Conservation (phyloP, 2,797 vertebrate species). For the Chelidonichthys spinosus region DNA sequence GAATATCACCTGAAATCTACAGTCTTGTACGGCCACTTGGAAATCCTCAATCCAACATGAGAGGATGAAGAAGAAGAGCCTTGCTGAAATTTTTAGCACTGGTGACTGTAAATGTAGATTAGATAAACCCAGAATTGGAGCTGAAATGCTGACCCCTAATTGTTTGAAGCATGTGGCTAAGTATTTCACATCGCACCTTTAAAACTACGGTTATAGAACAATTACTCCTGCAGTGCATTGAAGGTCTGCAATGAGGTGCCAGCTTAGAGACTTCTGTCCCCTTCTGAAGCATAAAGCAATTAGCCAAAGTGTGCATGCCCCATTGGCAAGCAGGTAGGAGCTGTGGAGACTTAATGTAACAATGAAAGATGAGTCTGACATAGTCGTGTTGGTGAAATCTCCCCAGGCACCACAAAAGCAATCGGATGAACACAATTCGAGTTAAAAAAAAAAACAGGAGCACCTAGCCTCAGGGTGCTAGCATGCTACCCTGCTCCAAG, state of each 20-base stretch:
- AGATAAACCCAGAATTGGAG: too few relatives aligned
- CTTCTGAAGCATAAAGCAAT: conserved; percentile 20
- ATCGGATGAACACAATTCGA: conserved; percentile 23
- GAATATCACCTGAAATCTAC: too few relatives aligned
- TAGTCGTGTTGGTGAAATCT: conserved; percentile 22
- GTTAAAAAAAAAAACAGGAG: neutral
- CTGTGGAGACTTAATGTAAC: conserved; percentile 32
- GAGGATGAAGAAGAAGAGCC: too few relatives aligned
- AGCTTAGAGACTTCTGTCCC: conserved; percentile 12
- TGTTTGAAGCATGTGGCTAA: too few relatives aligned
- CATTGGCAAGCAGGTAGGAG: conserved; percentile 26
- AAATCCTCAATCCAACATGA: too few relatives aligned
- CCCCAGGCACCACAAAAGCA: conserved; percentile 14
- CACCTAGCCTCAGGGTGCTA: neutral
- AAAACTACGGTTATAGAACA: neutral
- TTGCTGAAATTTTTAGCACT: too few relatives aligned
- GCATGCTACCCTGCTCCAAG: neutral
- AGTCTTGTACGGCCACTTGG: too few relatives aligned
- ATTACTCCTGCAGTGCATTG: neutral
- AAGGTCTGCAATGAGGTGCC: conserved; percentile 5
- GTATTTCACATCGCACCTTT: neutral
- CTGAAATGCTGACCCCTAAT: too few relatives aligned
- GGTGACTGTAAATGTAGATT: too few relatives aligned
- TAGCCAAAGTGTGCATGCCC: conserved; percentile 23
- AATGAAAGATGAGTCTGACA: conserved; percentile 38